Evolutionary conservation across 2,797 vertebrate genomes (phyloP).

Genomic region (Sebastolobus alascanus): DNA sequence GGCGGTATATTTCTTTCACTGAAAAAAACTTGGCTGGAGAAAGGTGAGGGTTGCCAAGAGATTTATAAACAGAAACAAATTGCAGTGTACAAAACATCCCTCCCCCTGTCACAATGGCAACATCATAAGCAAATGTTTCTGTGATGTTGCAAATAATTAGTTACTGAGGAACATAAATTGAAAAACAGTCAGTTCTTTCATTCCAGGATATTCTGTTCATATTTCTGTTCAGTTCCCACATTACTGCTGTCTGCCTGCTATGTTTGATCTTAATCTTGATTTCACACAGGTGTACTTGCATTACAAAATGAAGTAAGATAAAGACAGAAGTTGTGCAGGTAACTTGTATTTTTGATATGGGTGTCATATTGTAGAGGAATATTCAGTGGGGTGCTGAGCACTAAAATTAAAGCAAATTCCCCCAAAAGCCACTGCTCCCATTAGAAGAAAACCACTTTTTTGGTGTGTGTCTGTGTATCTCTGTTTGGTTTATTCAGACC

Average conservation of each 20-base stretch:
- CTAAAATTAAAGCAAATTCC: neutral
- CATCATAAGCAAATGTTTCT: neutral
- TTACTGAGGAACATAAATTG: neutral
- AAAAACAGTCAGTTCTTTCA: neutral
- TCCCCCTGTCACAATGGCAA: neutral
- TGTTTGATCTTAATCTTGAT: neutral
- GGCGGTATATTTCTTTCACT: neutral
- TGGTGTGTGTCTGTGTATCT: neutral
- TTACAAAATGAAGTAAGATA: neutral
- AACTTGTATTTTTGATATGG: neutral
- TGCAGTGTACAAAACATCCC: neutral
- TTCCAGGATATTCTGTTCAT: neutral
- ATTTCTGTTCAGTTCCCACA: neutral
- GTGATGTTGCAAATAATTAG: neutral
- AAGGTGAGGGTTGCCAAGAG: conserved; percentile 12
- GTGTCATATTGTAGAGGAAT: neutral
- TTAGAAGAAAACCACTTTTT: neutral
- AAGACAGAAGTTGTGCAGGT: neutral
- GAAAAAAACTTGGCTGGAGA: neutral
- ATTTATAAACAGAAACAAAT: conserved; percentile 1
- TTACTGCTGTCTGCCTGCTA: neutral
- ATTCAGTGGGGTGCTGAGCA: neutral
- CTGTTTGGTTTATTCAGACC: conserved; percentile 13
- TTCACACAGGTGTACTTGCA: neutral
- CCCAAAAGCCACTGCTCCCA: neutral